Evolutionary conservation across 2,113 vertebrate species (phyloP).

Genomic region (Psammodynastes pulverulentus): DNA sequence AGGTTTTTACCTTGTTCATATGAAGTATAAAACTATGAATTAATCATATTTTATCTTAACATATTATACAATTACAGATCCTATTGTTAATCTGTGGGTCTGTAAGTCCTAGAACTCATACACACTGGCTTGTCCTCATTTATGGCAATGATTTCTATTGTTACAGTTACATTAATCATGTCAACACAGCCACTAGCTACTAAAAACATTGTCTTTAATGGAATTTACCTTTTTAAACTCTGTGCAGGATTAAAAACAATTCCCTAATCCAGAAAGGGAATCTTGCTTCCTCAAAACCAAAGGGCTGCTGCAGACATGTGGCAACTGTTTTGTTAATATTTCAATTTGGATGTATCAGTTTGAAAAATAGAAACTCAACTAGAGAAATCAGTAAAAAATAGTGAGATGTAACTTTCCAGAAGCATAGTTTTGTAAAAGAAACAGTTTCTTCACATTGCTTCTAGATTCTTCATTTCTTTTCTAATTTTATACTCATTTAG

Average conservation of each 20-base stretch:
- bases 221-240: not conserved
- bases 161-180: not conserved
- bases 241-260: not conserved
- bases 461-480: not conserved
- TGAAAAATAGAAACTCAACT: not conserved
- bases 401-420: not conserved
- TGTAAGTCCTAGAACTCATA: not conserved
- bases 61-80: not conserved
- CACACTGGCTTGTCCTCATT: not conserved
- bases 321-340: not conserved
- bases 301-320: not conserved
- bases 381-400: not conserved
- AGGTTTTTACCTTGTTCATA: not conserved
- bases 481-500: not conserved
- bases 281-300: not conserved
- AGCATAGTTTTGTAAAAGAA: not conserved
- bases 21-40: not conserved
- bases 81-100: not conserved
- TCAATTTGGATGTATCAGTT: not conserved
- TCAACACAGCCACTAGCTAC: not conserved
- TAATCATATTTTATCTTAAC: not conserved
- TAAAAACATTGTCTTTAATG: not conserved
- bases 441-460: not conserved
- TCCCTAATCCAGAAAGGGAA: not conserved
- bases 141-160: not conserved